These are phyloP conservation scores for Lindbergichthys nudifrons DNA, from an alignment of 2,797 vertebrate genomes.

Conservation along the genomic window DNA sequence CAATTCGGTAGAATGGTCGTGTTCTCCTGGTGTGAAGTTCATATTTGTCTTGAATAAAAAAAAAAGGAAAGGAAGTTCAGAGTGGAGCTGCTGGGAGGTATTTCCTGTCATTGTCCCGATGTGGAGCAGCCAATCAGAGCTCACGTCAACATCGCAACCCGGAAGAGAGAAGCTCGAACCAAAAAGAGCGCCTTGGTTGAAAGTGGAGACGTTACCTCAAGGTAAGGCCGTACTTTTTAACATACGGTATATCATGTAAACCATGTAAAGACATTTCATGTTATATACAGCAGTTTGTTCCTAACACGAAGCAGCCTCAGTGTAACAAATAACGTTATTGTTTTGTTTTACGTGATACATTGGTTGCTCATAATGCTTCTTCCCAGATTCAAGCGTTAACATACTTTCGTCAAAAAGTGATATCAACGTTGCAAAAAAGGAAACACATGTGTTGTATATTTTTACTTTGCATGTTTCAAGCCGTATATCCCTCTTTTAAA, in stretches of 20 bases:
- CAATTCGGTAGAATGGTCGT: too few relatives aligned
- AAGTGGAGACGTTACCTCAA: constrained; percentile 48
- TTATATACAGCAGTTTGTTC: not conserved
- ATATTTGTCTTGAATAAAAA: too few relatives aligned
- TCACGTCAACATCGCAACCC: constrained; percentile 32
- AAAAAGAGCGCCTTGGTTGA: constrained; percentile 80
- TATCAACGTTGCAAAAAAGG: not conserved
- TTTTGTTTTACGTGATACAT: not conserved
- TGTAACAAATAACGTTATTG: not conserved
- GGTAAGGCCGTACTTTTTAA: constrained; percentile 40
- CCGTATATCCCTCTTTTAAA: too few relatives aligned
- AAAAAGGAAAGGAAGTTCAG: not conserved
- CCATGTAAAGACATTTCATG: accelerated
- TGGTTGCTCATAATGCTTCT: not conserved
- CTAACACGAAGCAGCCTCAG: not conserved
- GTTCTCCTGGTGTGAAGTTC: too few relatives aligned
- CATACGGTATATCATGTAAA: too few relatives aligned
- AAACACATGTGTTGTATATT: too few relatives aligned
- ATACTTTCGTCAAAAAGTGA: not conserved
- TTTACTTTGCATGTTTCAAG: too few relatives aligned
- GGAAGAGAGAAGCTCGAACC: constrained; percentile 62
- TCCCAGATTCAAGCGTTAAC: not conserved
- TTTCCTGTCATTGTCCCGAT: not conserved
- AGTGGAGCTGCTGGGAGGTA: not conserved
- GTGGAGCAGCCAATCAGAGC: constrained; percentile 69